Evolutionary conservation across 2,113 vertebrate species (phyloP), one percentile per base, ranked within the genome.

Genomic region (Phalacrocorax pelagicus): DNA sequence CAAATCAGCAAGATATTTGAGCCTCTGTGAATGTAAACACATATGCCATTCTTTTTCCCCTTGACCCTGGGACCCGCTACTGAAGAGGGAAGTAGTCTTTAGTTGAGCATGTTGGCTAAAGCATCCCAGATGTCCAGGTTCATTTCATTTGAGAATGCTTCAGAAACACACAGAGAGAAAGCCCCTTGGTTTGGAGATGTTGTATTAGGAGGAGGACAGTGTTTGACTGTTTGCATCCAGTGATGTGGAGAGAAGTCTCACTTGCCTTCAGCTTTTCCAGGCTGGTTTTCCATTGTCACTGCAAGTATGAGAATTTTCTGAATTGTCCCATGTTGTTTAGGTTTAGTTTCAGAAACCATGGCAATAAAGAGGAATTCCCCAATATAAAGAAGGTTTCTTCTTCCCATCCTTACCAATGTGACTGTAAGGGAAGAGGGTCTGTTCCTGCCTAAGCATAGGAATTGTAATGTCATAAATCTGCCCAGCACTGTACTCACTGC

Each of bases 1-100:
- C 84, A 89, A 95, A 87, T 96, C 87, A 81, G 72, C 54, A 70
- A 81, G 95, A 87, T 40, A 95, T 86, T 84, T 78, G 73, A 96
- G 81, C 51, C 65, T 63, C 70, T 95, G 71, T 82, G 74, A 94
- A 90, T 91, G 52, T 72, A 88, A 96, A 71, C 46, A 78, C 30
- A 15, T 63, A 90, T 67, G 52, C 38, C 38, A 71, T 84, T 95
- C 34, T 36, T 84, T 89, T 93, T 86, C 29, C 24, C 52, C 40
- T 84, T 86, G 55, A 38, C 42, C 36, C 46, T 70, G 77, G 26
- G 58, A 90, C 12, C 13, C 8, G 30, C 34, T 46, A 65, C 22
- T 54, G 63, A 74, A 62, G 46, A 79, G 75, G 21, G 24, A 72
- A 71, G 16, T n/a, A 84, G 34, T 46, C 7, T 77, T 34, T 74